phyloP scores from a whole-genome alignment of 2,888 invertebrate species.

The Cataglyphis cursor region DNA sequence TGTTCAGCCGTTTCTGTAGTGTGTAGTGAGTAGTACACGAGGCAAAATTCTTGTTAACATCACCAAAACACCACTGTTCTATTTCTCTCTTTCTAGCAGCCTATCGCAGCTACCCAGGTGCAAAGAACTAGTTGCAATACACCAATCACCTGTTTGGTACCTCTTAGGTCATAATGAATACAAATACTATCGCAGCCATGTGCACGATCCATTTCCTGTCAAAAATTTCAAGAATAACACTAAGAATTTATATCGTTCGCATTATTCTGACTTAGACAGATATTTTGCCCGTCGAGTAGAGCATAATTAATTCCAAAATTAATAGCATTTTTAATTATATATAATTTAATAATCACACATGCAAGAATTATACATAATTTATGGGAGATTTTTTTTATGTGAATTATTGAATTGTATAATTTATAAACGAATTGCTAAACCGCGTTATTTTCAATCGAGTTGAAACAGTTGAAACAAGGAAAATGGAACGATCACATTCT shows the following conservation, averaged over 20 bases:
- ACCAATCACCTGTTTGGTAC: conserved; percentile 85
- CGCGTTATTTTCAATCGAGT: background rate
- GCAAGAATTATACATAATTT: conserved; percentile 9
- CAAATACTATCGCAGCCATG: conserved; percentile 71
- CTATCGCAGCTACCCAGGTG: conserved; percentile 87
- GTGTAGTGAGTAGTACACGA: conserved; percentile 85
- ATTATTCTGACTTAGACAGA: background rate
- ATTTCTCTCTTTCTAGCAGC: conserved; percentile 87
- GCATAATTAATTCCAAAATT: background rate
- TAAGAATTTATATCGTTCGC: background rate
- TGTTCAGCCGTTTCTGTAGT: conserved; percentile 84
- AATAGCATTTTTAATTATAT: background rate
- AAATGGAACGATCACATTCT: conserved; percentile 64
- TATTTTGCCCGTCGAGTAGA: background rate
- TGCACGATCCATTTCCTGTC: conserved; percentile 71
- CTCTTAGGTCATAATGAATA: conserved; percentile 78
- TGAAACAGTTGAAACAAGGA: background rate
- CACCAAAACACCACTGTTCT: conserved; percentile 86
- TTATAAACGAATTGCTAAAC: background rate
- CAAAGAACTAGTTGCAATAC: conserved; percentile 84
- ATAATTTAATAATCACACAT: background rate
- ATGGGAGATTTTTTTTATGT: background rate
- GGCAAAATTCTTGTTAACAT: conserved; percentile 85
- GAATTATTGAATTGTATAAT: background rate
- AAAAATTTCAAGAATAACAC: background rate